Evolutionary conservation across 2,888 invertebrate genomes (phyloP).

Genomic region (Machimus rusticus): DNA sequence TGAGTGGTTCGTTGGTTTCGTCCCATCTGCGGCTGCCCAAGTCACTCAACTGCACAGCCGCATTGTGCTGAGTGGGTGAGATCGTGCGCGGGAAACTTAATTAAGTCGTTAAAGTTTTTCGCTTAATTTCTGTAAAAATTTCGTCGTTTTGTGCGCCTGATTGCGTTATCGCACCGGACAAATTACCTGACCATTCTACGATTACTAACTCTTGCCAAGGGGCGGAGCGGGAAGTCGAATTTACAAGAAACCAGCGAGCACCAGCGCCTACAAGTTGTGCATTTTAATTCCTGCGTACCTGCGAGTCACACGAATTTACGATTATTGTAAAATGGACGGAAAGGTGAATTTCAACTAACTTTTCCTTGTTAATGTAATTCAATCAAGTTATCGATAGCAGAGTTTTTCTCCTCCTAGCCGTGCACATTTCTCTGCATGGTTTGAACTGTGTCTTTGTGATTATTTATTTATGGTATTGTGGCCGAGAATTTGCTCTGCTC

Average conservation of each 20-base stretch:
- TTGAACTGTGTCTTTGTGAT: not conserved
- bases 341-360: constrained; percentile 47
- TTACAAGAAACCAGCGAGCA: constrained; percentile 25
- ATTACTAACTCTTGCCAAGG: not conserved
- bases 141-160: not conserved
- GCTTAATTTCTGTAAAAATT: constrained; percentile 26
- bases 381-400: not conserved
- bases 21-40: not conserved
- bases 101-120: constrained; percentile 20
- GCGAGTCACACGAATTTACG: constrained; percentile 18
- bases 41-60: constrained; percentile 22
- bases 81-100: constrained; percentile 40
- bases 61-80: constrained; percentile 41
- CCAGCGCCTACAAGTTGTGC: constrained; percentile 39
- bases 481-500: not conserved
- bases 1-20: not conserved
- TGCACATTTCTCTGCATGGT: not conserved
- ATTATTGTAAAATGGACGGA: constrained; percentile 43
- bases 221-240: not conserved
- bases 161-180: not conserved
- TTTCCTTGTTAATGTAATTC: constrained; percentile 21
- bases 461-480: not conserved
- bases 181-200: not conserved
- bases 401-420: not conserved
- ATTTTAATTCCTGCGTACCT: constrained; percentile 39